Evolutionary conservation across 2,888 invertebrate genomes (phyloP).

Genomic region (Helicoverpa assulta): DNA sequence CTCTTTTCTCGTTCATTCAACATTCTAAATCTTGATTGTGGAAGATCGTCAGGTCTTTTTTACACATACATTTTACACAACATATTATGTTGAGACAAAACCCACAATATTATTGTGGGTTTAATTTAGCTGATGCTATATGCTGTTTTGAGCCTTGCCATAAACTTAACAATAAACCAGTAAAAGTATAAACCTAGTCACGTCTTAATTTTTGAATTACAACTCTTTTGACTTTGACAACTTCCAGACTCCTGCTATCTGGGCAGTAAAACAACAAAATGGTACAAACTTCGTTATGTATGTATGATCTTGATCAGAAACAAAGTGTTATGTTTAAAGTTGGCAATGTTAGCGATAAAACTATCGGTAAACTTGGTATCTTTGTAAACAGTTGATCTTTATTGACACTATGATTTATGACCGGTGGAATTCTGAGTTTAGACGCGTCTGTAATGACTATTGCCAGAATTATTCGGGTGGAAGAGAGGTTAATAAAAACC

Average conservation of each 20-base stretch:
- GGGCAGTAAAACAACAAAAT: slow-evolving; percentile 10
- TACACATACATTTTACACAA: too few relatives aligned
- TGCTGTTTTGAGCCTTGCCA: too few relatives aligned
- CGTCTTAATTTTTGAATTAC: not conserved
- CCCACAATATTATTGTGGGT: too few relatives aligned
- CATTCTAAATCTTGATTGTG: too few relatives aligned
- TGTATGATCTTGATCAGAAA: slow-evolving; percentile 6
- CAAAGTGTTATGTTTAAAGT: slow-evolving; percentile 34
- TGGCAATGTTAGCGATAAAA: slow-evolving; percentile 41
- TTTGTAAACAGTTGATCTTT: slow-evolving; percentile 46
- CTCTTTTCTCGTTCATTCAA: too few relatives aligned
- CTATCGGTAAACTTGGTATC: slow-evolving; percentile 43
- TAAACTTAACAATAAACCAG: too few relatives aligned
- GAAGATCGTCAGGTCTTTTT: too few relatives aligned
- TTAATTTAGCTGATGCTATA: too few relatives aligned
- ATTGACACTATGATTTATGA: slow-evolving; percentile 48
- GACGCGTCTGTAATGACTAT: slow-evolving; percentile 15
- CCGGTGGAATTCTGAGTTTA: slow-evolving; percentile 24
- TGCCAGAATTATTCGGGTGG: slow-evolving; percentile 20
- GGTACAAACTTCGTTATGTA: not conserved
- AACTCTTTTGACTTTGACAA: not conserved
- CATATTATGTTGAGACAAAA: too few relatives aligned
- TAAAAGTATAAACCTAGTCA: too few relatives aligned
- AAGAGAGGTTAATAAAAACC: not conserved
- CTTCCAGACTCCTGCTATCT: not conserved